These are phyloP conservation scores for Magallana gigas DNA, from an alignment of 1,140 invertebrate genomes.

Conservation along the genomic window DNA sequence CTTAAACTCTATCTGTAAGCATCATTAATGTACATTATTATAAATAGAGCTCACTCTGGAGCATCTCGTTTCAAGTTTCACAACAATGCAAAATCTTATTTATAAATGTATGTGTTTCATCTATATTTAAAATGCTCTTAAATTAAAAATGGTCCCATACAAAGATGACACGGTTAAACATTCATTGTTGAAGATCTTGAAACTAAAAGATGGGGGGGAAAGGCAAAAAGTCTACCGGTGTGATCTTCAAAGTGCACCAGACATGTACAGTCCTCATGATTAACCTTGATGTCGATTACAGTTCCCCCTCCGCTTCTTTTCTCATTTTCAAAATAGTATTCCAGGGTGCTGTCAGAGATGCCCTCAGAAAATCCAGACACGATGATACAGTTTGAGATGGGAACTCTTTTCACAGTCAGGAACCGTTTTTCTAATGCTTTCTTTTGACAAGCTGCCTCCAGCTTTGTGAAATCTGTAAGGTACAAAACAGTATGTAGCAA, in stretches of 20 bases:
- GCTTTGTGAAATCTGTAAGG: slow-evolving; percentile 55
- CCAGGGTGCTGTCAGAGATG: slow-evolving; percentile 53
- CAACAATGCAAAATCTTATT: no score
- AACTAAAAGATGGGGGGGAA: no score
- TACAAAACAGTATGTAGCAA: no score
- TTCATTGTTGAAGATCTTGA: no score
- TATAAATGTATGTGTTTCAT: no score
- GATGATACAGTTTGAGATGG: slow-evolving; percentile 53
- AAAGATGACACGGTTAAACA: no score
- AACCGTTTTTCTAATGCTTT: slow-evolving; percentile 48
- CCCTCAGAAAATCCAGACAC: slow-evolving; percentile 42
- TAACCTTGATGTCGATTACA: slow-evolving; percentile 42
- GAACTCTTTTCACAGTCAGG: slow-evolving; percentile 50
- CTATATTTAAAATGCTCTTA: no score
- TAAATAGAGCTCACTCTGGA: no score
- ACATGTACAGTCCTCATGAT: slow-evolving; percentile 36
- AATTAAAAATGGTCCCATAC: no score
- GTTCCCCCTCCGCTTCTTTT: slow-evolving; percentile 58
- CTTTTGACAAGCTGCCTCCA: slow-evolving; percentile 49
- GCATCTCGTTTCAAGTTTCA: no score
- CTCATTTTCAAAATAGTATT: slow-evolving; percentile 62
- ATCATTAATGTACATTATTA: no score
- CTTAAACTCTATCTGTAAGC: no score
- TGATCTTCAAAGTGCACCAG: slow-evolving; percentile 57
- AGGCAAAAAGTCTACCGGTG: slow-evolving; percentile 39